Evolutionary conservation across 2,797 vertebrate genomes (phyloP).

Genomic region (Poeciliopsis gracilis): DNA sequence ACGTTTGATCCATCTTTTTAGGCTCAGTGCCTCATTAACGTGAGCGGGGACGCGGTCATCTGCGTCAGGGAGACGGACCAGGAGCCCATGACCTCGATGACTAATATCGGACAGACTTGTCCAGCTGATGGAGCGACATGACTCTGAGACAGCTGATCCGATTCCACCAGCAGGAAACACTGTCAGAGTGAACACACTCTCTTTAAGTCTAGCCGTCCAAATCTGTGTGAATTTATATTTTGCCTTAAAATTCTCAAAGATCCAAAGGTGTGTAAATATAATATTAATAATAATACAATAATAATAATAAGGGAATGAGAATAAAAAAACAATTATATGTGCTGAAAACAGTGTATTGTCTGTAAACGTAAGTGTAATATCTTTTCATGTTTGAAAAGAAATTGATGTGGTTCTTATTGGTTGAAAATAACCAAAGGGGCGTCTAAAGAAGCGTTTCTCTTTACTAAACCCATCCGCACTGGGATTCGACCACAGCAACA

Average conservation of each 20-base stretch:
- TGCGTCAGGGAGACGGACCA: conserved; percentile 90
- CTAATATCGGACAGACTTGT: conserved; percentile 50
- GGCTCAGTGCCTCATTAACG: conserved; percentile 99
- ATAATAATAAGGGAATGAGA: neutral
- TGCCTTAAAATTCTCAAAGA: conserved; percentile 67
- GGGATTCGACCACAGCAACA: conserved; percentile 20
- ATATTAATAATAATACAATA: conserved; percentile 9
- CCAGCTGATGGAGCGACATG: conserved; percentile 71
- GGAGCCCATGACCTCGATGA: conserved; percentile 75
- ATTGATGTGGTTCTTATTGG: conserved; percentile 15
- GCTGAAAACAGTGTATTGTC: conserved; percentile 24
- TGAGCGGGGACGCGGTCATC: conserved; percentile 95
- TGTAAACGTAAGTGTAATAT: conserved; percentile 20
- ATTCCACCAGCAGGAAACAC: conserved; percentile 20
- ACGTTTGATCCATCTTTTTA: conserved; percentile 50
- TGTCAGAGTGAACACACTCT: conserved; percentile 26
- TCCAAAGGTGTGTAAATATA: conserved; percentile 45
- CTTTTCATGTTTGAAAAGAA: conserved; percentile 15
- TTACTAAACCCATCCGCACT: conserved; percentile 50
- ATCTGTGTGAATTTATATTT: conserved; percentile 43
- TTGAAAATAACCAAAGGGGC: conserved; percentile 38
- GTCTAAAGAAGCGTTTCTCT: conserved; percentile 15
- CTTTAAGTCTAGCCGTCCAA: conserved; percentile 62
- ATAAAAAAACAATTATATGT: conserved; percentile 4
- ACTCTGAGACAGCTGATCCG: conserved; percentile 30